phyloP scores from a whole-genome alignment of 2,797 vertebrate genomes.

The Alcedo quadribrachys region DNA sequence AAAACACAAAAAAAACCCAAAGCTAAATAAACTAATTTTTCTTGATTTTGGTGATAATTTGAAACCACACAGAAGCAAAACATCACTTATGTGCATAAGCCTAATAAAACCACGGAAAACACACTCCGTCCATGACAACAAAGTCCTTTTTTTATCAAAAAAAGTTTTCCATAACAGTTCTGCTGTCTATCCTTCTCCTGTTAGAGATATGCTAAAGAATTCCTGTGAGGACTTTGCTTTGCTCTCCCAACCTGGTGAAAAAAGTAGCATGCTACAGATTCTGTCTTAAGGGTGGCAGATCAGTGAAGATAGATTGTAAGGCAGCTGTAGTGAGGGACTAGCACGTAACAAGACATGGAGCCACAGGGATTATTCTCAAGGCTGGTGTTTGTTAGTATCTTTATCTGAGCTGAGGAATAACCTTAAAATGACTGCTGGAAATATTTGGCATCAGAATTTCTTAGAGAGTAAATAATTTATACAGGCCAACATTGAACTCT shows the following conservation, averaged over 20 bases:
- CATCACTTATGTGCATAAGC: neutral
- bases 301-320: neutral
- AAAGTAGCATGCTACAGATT: neutral
- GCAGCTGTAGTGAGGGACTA: neutral
- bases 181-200: neutral
- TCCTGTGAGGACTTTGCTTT: neutral
- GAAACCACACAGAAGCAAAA: neutral
- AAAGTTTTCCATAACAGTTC: neutral
- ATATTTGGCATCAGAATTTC: neutral
- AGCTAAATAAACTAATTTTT: neutral
- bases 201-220: neutral
- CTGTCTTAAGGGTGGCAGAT: neutral
- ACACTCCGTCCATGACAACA: neutral
- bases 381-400: neutral
- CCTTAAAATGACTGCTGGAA: neutral
- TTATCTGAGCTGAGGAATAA: neutral
- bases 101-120: neutral
- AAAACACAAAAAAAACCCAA: neutral
- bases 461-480: neutral
- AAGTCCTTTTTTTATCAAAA: neutral
- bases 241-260: neutral
- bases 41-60: neutral
- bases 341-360: neutral
- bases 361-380: neutral
- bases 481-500: neutral